Base-by-base conservation (phyloP, 2,888 invertebrate genomes). In the Andrena praecox region DNA sequence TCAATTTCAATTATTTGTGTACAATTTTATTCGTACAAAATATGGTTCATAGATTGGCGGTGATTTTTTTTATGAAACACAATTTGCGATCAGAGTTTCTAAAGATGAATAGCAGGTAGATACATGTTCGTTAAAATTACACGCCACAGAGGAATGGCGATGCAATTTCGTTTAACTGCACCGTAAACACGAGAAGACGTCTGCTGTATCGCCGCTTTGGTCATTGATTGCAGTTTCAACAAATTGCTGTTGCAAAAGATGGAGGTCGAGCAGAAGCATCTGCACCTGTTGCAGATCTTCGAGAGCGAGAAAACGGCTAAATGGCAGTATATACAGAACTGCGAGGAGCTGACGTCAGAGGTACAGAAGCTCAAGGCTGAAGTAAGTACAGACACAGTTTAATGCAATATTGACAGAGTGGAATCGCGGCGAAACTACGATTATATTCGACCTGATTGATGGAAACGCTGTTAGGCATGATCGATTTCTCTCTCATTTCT, bases 261-360 rank as follows among this genome's bases (percentile, higher is more conserved):
- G 92, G 98, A 98, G 94, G 94, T 98, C 90, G 98, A 98, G 91
- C 98, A 98, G 94, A 98, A 98, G 94, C 98, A 98, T 94, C 95
- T 98, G 64, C 98, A 98, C 93, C 95, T 98, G 67, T 95, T 98
- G 81, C 97, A 97, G 94, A 97, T 98, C 80, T 97, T 98, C 72
- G 98, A 98, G 94, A 98, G 97, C 86, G 98, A 98, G 94, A 96
- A 98, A 91, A 98, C 98, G 1, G 98, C 98, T 0, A 97, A 98
- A 91, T 98, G 98, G 97, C 98, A 98, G 94, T 98, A 98, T 94
- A 97, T 97, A 0, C 97, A 98, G 93, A 98, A 98, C 93, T 98
- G 98, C 90, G 98, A 98, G 90, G 98, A 98, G 90, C 95, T 98
- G n/a, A 96, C 96, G 42, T 96, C 96, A 2, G 98, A 98, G 94